Evolutionary conservation across 2,113 vertebrate species (phyloP).

Genomic region (Pseudorhombus dupliciocellatus): DNA sequence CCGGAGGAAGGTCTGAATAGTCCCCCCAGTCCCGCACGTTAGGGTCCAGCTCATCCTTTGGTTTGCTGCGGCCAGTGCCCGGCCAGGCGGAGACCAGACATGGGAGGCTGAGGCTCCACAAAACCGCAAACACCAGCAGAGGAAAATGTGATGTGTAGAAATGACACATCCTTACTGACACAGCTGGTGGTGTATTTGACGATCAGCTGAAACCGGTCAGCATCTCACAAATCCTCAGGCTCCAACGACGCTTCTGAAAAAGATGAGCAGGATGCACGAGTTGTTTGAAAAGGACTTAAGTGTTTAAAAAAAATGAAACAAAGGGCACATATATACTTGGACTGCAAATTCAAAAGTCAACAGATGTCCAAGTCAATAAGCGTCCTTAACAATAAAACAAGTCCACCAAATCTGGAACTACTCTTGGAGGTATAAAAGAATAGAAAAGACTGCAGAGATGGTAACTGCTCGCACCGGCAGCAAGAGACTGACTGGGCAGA

Average conservation of each 20-base stretch:
- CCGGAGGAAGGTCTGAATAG: constrained; percentile 68
- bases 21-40: constrained; percentile 77
- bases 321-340: constrained; percentile 4
- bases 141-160: constrained; percentile 21
- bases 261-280: neutral
- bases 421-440: constrained; percentile 9
- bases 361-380: neutral
- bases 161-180: constrained; percentile 63
- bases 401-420: constrained; percentile 12
- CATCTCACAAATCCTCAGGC: constrained; percentile 24
- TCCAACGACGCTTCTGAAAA: constrained; percentile 23
- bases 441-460: constrained; percentile 22
- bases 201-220: constrained; percentile 32
- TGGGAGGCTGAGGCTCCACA: constrained; percentile 64
- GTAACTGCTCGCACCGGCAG: constrained; percentile 28
- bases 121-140: constrained; percentile 56
- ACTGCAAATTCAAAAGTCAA: constrained; percentile 13
- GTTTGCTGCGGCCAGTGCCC: constrained; percentile 29
- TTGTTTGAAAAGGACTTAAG: constrained; percentile 7
- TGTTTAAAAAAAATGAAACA: neutral
- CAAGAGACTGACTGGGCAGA: constrained; percentile 45
- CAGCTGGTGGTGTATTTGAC: constrained; percentile 3
- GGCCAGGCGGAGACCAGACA: constrained; percentile 42
- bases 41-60: constrained; percentile 62
- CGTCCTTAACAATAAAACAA: constrained; percentile 7